phyloP scores from a whole-genome alignment of 30 jellyfish, hydroid and myxozoan genomes.

The Hydractinia echinata region DNA sequence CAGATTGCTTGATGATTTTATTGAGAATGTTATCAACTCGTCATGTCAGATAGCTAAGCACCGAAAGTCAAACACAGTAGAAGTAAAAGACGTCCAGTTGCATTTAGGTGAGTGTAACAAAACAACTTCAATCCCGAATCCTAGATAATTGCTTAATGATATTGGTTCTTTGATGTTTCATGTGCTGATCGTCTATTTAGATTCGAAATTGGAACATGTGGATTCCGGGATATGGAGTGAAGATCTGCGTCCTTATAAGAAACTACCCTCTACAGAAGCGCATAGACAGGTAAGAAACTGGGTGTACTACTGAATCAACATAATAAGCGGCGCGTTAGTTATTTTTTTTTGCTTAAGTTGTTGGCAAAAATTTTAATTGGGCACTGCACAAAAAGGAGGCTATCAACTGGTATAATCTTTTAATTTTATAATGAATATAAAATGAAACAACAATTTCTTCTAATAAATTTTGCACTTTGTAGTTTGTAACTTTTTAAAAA shows the following conservation, averaged over 20 bases:
- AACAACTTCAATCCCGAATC: too few species aligned
- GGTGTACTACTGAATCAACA: neutral
- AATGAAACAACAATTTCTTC: too few species aligned
- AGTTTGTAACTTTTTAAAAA: too few species aligned
- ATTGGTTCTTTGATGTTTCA: neutral
- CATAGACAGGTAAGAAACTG: slow-evolving; percentile 69
- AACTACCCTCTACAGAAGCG: slow-evolving; percentile 89
- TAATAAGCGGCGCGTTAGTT: too few species aligned
- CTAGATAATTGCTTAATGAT: too few species aligned
- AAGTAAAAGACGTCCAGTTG: slow-evolving; percentile 80
- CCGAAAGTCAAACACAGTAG: slow-evolving; percentile 73
- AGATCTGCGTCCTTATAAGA: slow-evolving; percentile 82
- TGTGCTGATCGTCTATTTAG: slow-evolving; percentile 15
- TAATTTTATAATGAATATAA: too few species aligned
- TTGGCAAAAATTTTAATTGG: too few species aligned
- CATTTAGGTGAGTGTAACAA: slow-evolving; percentile 59
- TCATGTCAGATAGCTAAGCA: slow-evolving; percentile 91
- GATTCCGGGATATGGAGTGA: slow-evolving; percentile 97
- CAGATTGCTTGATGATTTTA: slow-evolving; percentile 94
- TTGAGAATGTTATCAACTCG: slow-evolving; percentile 69
- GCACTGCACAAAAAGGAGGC: too few species aligned
- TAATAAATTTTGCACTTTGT: too few species aligned
- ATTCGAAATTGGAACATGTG: slow-evolving; percentile 96
- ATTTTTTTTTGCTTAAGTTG: too few species aligned
- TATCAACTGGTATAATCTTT: too few species aligned